A percentile compares a stretch with the other conserved stretches of the same genome.
Conservation (phyloP, 2,113 vertebrate species). For the Anas platyrhynchos region DNA sequence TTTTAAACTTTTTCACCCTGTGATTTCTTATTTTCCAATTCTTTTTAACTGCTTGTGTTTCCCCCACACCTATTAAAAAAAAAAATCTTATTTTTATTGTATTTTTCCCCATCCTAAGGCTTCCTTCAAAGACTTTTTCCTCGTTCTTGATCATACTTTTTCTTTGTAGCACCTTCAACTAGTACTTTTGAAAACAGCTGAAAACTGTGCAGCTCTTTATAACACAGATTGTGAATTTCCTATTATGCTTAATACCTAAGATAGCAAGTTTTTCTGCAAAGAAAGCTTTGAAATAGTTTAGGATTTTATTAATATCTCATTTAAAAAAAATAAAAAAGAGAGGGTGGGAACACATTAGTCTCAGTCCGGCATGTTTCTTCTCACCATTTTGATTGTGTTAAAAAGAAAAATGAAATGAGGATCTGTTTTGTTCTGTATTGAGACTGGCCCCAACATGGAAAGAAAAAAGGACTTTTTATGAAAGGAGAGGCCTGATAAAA, state of each 20-base stretch:
- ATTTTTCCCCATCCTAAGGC: neutral
- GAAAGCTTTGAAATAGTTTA: neutral
- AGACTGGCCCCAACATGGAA: neutral
- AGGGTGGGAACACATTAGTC: neutral
- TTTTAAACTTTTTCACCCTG: constrained; percentile 30
- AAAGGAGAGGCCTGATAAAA: constrained; percentile 34
- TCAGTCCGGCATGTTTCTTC: neutral
- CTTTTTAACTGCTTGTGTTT: neutral
- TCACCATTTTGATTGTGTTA: neutral
- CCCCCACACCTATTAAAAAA: neutral
- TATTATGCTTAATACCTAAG: neutral
- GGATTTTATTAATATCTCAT: constrained; percentile 11
- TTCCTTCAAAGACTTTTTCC: neutral
- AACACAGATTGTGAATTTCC: neutral
- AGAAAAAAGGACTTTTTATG: constrained; percentile 21
- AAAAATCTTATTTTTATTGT: neutral
- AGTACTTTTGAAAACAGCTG: neutral
- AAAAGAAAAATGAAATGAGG: constrained; percentile 21
- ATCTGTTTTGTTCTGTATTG: constrained; percentile 1
- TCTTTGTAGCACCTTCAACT: neutral
- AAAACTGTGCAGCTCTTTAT: neutral
- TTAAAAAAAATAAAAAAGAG: neutral
- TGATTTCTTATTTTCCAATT: constrained; percentile 50
- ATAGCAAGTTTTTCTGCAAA: neutral
- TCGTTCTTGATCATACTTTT: neutral